Evolutionary conservation across 2,888 invertebrate species (phyloP).

Genomic region (Oscheius sp.): DNA sequence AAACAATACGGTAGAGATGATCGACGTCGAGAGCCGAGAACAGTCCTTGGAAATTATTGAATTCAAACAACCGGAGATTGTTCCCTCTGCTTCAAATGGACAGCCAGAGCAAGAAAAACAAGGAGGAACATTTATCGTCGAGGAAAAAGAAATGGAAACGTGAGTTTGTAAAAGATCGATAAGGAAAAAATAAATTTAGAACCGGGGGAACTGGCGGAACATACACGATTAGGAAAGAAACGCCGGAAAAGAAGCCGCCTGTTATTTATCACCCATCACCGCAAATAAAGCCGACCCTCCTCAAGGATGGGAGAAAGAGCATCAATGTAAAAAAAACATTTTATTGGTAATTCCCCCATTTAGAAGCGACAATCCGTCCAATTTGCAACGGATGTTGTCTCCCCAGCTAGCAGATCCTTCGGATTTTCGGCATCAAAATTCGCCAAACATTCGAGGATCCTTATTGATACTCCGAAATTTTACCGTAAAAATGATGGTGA

Average conservation of each 20-base stretch:
- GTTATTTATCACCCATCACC: not conserved
- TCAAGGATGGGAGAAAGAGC: not conserved
- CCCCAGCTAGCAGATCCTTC: slow-evolving; percentile 10
- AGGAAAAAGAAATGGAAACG: not conserved
- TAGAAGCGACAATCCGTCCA: slow-evolving; percentile 21
- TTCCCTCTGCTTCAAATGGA: not conserved
- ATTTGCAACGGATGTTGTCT: slow-evolving; percentile 2
- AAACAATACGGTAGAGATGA: slow-evolving; percentile 2
- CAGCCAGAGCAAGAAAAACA: not conserved
- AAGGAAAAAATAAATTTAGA: not conserved
- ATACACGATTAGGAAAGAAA: not conserved
- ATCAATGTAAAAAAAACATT: not conserved
- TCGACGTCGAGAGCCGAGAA: not conserved
- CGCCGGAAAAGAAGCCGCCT: not conserved
- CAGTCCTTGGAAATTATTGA: not conserved
- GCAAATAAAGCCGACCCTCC: not conserved
- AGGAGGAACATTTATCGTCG: not conserved
- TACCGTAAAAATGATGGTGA: too few relatives aligned
- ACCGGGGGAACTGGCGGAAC: not conserved
- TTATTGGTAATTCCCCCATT: not conserved
- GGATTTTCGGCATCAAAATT: not conserved
- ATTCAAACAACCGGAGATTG: not conserved
- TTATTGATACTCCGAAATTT: slow-evolving; percentile 1
- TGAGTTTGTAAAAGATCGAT: not conserved
- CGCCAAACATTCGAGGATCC: not conserved